Evolutionary conservation across 2,797 vertebrate species (phyloP).

Genomic region (Erethizon dorsatum): DNA sequence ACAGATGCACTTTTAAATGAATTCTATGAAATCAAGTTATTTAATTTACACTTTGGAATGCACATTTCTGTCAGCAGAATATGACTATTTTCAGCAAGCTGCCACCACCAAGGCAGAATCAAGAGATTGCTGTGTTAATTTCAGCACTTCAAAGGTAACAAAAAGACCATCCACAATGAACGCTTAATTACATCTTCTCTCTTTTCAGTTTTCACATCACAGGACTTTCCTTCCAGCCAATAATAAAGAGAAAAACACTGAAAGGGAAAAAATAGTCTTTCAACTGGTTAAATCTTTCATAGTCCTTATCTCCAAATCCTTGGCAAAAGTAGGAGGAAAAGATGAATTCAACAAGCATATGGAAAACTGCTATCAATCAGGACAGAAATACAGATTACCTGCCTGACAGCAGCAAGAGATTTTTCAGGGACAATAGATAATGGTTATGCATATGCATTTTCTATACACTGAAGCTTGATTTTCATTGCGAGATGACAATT

Average conservation of each 20-base stretch:
- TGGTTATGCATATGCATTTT: slow-evolving; percentile 68
- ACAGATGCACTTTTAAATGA: slow-evolving; percentile 74
- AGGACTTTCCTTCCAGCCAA: slow-evolving; percentile 71
- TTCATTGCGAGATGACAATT: slow-evolving; percentile 70
- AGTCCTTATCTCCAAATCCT: slow-evolving; percentile 48
- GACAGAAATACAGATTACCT: slow-evolving; percentile 48
- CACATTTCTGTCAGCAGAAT: slow-evolving; percentile 76
- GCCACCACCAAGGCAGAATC: slow-evolving; percentile 59
- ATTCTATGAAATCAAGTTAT: slow-evolving; percentile 75
- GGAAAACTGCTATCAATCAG: neutral
- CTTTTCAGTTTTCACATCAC: slow-evolving; percentile 69
- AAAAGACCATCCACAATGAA: slow-evolving; percentile 76
- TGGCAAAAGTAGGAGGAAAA: slow-evolving; percentile 28
- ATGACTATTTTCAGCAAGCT: slow-evolving; percentile 68
- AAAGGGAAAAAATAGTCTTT: neutral
- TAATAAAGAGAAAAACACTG: slow-evolving; percentile 56
- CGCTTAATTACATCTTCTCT: slow-evolving; percentile 81
- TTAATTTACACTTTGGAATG: slow-evolving; percentile 79
- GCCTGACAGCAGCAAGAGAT: slow-evolving; percentile 33
- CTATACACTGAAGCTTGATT: slow-evolving; percentile 67
- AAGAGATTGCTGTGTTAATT: slow-evolving; percentile 77
- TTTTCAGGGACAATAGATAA: slow-evolving; percentile 50
- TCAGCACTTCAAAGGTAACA: slow-evolving; percentile 79
- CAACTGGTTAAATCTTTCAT: slow-evolving; percentile 53
- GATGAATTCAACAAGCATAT: slow-evolving; percentile 28